Base-by-base conservation (phyloP, 2,888 invertebrate genomes). In the Polydrusus tereticollis region DNA sequence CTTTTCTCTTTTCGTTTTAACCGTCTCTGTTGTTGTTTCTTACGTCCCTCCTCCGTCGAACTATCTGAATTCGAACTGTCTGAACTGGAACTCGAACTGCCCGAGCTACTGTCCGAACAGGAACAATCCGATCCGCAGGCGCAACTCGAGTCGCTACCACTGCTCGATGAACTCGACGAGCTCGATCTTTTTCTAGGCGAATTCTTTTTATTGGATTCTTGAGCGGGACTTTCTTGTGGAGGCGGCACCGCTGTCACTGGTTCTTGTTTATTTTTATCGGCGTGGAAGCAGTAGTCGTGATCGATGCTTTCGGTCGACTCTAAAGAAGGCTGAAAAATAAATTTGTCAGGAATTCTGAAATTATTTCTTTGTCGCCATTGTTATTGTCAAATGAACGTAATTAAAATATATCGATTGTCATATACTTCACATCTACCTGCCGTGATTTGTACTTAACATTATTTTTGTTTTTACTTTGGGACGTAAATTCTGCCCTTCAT, bases 121-220 rank as follows among this genome's bases (percentile, higher is more conserved):
- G 94, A 94, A 80, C 95, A 95, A 81, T 94, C 94, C 0, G 93
- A 91, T 2, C 93, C 93, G 82, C 95, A 94, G 0, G 93, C 92
- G 81, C 94, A 94, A 80, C 92, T 93, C 0, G 88, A 89, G 0
- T 90, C 91, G 74, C 92, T 92, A 78, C 92, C 92, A 77, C 92
- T 93, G 75, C 93, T 93, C 18, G 93, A 93, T 78, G 92, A 93
- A 0, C 93, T 92, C 0, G 93, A 92, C 18, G 92, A 91, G 74
- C 80, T 78, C 10, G 88, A 87, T 78, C 85, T 73, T 86, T 82
- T 84, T 86, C 85, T 50, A 4, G 45, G 38, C 12, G 68, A 18
- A 26, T 36, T 52, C 75, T 57, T 77, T 77, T 55, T 36, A 5
- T 20, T 20, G 16, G 33, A 29, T 36, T 43, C 58, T 47, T 58